phyloP scores from a whole-genome alignment of 2,888 invertebrate species.

The Mechanitis mazaeus region DNA sequence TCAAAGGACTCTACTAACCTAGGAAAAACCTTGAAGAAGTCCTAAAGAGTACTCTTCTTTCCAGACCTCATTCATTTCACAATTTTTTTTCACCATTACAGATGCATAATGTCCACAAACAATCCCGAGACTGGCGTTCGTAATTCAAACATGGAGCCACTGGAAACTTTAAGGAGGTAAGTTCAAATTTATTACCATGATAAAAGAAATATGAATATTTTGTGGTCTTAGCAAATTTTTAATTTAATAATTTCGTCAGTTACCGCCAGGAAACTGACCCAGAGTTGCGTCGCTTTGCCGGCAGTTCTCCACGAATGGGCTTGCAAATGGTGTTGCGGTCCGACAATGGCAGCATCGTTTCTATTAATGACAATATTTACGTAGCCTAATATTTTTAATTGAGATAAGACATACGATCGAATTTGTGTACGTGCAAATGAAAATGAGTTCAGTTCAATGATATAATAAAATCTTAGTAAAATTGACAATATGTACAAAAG shows the following conservation, averaged over 20 bases:
- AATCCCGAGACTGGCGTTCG: constrained; percentile 81
- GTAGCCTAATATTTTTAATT: constrained; percentile 39
- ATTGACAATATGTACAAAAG: no score
- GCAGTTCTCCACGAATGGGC: constrained; percentile 58
- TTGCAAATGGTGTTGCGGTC: constrained; percentile 60
- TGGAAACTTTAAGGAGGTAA: constrained; percentile 24
- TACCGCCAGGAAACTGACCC: constrained; percentile 53
- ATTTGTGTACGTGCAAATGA: no score
- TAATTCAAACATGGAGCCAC: constrained; percentile 53
- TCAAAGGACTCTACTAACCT: no score
- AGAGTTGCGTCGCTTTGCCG: constrained; percentile 42
- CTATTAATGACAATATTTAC: constrained; percentile 52
- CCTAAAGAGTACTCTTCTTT: no score
- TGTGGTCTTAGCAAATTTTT: neutral
- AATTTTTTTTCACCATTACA: constrained; percentile 34
- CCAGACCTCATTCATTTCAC: no score
- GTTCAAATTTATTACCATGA: neutral
- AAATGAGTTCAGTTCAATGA: no score
- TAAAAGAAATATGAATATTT: no score
- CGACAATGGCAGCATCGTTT: constrained; percentile 43
- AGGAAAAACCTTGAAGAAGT: no score
- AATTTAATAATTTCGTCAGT: constrained; percentile 36
- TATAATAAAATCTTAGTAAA: no score
- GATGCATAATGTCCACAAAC: constrained; percentile 83
- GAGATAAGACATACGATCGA: no score